Evolutionary conservation across 2,113 vertebrate species (phyloP).

Genomic region (Sapajus apella): DNA sequence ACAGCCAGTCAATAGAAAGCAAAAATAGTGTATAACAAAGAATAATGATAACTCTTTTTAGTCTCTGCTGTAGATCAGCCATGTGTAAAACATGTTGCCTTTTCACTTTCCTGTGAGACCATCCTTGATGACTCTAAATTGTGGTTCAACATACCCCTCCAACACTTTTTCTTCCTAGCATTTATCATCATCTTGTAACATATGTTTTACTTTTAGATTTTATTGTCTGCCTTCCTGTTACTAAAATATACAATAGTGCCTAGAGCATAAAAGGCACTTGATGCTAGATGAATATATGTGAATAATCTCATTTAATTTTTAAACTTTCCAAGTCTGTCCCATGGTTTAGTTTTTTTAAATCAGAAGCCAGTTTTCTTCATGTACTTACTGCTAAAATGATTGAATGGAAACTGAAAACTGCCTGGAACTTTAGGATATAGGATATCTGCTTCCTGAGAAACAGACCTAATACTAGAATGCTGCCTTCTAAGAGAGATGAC

Average conservation of each 20-base stretch:
- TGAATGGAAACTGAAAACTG: neutral
- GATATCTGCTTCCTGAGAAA: neutral
- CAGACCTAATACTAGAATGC: neutral
- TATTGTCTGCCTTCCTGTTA: neutral
- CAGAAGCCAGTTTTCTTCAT: neutral
- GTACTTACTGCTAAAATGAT: neutral
- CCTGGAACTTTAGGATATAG: neutral
- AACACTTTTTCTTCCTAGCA: neutral
- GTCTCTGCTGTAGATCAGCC: neutral
- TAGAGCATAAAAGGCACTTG: neutral
- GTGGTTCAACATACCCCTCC: neutral
- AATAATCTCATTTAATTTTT: slow-evolving; percentile 45
- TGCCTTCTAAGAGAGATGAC: neutral
- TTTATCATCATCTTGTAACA: neutral
- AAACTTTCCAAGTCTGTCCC: neutral
- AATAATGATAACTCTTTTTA: neutral
- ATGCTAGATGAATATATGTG: neutral
- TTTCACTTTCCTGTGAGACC: neutral
- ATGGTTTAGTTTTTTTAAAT: slow-evolving; percentile 31
- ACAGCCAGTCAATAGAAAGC: neutral
- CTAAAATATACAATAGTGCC: neutral
- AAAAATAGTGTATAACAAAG: neutral
- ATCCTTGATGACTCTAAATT: neutral
- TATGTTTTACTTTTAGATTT: slow-evolving; percentile 20
- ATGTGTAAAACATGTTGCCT: neutral